Percentiles rank a stretch among this genome's conserved stretches.
phyloP scores from a whole-genome alignment of 2,113 vertebrate species.

The Paracanthobrama guichenoti region DNA sequence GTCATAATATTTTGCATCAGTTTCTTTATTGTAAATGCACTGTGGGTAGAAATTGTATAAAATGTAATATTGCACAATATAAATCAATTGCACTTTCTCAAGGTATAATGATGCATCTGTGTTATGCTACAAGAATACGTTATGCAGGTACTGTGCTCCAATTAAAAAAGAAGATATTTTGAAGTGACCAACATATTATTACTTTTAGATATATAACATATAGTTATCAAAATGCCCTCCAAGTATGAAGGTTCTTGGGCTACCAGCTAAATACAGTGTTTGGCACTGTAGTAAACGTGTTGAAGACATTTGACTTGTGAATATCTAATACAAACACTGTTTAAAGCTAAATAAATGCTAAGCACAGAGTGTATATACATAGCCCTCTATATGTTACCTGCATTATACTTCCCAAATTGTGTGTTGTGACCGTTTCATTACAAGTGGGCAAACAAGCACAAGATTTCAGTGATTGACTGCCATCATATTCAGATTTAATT shows the following conservation, averaged over 20 bases:
- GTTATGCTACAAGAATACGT: conserved; percentile 75
- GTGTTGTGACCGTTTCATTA: conserved; percentile 15
- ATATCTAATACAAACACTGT: conserved; percentile 44
- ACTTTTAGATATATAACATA: conserved; percentile 16
- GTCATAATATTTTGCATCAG: conserved; percentile 42
- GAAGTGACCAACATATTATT: not conserved
- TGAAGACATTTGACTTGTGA: conserved; percentile 33
- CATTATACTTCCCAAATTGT: conserved; percentile 28
- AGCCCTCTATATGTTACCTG: conserved; percentile 51
- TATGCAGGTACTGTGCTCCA: conserved; percentile 58
- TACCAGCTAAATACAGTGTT: conserved; percentile 46
- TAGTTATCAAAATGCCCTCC: conserved; percentile 14
- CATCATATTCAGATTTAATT: conserved; percentile 39
- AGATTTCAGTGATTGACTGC: conserved; percentile 34
- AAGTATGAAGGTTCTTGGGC: conserved; percentile 14
- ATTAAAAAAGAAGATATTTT: conserved; percentile 26
- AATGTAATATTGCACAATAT: conserved; percentile 80
- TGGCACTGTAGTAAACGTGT: conserved; percentile 41
- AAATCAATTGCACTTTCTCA: conserved; percentile 85
- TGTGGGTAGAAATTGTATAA: conserved; percentile 81
- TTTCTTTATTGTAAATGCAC: conserved; percentile 58
- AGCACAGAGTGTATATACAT: conserved; percentile 47
- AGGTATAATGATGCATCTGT: conserved; percentile 71
- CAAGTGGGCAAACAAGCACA: conserved; percentile 15
- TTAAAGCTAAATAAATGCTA: conserved; percentile 40